Evolutionary conservation across 1,140 invertebrate species (phyloP), one percentile per base, ranked within the genome.

Genomic region (Temnothorax longispinosus): DNA sequence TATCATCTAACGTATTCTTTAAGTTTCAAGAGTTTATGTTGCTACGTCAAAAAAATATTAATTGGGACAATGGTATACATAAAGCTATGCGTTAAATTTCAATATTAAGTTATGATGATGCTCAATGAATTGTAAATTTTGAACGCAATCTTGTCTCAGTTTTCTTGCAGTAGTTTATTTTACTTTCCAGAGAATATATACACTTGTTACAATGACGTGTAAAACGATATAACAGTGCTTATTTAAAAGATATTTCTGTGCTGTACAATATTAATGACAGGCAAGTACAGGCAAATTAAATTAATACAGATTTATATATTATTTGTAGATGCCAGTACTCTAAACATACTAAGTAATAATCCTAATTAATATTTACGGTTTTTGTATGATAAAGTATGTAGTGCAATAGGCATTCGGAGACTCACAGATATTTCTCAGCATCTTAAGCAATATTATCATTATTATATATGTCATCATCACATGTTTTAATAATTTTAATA

Each of bases 101-200:
- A 32, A 44, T 69, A 21, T 80, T 18, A 71, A 81, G 13, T 81
- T 38, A 52, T 15, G 18, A 15, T 13, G n/a, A 78, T 69, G 21
- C 3, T 52, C 2, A 38, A 6, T 27, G 18, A 67, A 54, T 67
- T 44, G 41, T 44, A 71, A 56, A 69, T 56, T 81, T 54, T 21
- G 44, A 78, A 41, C n/a, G 11, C 35, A 82, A 7, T 6, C 4
- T 38, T 72, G 15, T 69, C n/a, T 38, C 10, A 52, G 41, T 65
- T 82, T 35, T 60, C 8, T 74, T 74, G 2, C 58, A 72, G 41
- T 13, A 13, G 27, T 82, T 84, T 84, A 84, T 84, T 84, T 74
- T 50, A 44, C n/a, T 60, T 84, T n/a, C 41, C 41, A 74, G 67
- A 82, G 65, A 82, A 74, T 84, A 84, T 84, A 84, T 84, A 84